Evolutionary conservation across 2,888 invertebrate species (phyloP).

Genomic region (Cantharis lateralis): DNA sequence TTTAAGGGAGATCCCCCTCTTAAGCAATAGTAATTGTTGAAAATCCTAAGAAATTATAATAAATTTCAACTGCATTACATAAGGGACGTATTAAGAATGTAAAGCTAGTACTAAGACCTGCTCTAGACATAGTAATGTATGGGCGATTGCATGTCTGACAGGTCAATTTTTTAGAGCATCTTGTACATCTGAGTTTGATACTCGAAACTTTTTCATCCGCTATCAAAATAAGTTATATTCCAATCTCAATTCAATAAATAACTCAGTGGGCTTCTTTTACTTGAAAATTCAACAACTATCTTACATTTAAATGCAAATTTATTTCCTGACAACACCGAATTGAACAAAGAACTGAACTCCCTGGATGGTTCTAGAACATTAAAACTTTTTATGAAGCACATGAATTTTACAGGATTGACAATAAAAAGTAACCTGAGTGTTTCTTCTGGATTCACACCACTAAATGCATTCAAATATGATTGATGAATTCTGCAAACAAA

Average conservation of each 20-base stretch:
- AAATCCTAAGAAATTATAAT: too few species aligned
- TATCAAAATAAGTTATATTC: not conserved
- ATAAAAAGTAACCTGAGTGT: not conserved
- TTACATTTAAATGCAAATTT: not conserved
- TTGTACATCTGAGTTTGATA: too few species aligned
- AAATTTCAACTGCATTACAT: too few species aligned
- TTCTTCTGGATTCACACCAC: not conserved
- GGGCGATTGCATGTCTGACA: too few species aligned
- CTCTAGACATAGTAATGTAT: too few species aligned
- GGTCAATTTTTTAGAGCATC: too few species aligned
- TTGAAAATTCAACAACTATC: not conserved
- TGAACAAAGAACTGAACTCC: not conserved
- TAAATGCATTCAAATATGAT: not conserved
- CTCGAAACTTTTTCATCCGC: not conserved
- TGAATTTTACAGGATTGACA: not conserved
- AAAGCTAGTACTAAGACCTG: too few species aligned
- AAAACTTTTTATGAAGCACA: not conserved
- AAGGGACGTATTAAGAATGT: too few species aligned
- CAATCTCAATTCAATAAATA: not conserved
- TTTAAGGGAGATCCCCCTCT: too few species aligned
- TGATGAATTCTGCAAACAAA: not conserved
- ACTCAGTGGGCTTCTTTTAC: not conserved
- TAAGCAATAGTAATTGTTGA: too few species aligned
- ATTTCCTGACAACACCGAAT: not conserved
- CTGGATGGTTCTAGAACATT: not conserved